These are phyloP conservation scores for Alloplasta piceator DNA, from an alignment of 2,888 invertebrate species.

Conservation along the genomic window DNA sequence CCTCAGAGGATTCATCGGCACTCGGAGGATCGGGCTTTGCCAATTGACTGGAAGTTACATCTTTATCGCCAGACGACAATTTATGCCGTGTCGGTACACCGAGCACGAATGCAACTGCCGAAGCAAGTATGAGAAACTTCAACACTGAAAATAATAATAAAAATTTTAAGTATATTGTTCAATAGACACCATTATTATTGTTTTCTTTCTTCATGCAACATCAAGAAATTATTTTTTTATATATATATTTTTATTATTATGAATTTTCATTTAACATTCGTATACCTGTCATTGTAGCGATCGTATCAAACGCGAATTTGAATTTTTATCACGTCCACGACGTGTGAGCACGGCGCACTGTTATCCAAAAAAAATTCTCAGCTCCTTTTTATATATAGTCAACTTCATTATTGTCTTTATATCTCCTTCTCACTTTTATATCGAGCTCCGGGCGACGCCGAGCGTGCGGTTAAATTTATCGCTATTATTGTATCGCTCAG, in stretches of 20 bases:
- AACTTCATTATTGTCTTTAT: constrained; percentile 20
- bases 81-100: constrained; percentile 32
- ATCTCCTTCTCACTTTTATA: constrained; percentile 23
- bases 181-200: not conserved
- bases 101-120: constrained; percentile 41
- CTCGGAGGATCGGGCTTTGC: not conserved
- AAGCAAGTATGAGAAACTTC: constrained; percentile 38
- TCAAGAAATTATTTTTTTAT: no score
- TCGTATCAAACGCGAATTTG: constrained; percentile 1
- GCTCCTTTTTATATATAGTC: constrained; percentile 44
- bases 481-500: constrained; percentile 56
- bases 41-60: not conserved
- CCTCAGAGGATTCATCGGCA: constrained; percentile 13
- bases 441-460: constrained; percentile 20
- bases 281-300: constrained; percentile 41
- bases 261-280: constrained; percentile 5
- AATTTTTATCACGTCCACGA: not conserved
- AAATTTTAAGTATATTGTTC: not conserved
- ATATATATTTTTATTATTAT: no score
- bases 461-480: constrained; percentile 56
- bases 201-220: no score
- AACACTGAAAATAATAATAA: constrained; percentile 53
- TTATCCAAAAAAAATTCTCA: constrained; percentile 2
- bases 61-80: not conserved
- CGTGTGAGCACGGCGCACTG: constrained; percentile 29